These are phyloP conservation scores for Drosophila basisetae DNA, from an alignment of 2,888 invertebrate species.

Conservation along the genomic window DNA sequence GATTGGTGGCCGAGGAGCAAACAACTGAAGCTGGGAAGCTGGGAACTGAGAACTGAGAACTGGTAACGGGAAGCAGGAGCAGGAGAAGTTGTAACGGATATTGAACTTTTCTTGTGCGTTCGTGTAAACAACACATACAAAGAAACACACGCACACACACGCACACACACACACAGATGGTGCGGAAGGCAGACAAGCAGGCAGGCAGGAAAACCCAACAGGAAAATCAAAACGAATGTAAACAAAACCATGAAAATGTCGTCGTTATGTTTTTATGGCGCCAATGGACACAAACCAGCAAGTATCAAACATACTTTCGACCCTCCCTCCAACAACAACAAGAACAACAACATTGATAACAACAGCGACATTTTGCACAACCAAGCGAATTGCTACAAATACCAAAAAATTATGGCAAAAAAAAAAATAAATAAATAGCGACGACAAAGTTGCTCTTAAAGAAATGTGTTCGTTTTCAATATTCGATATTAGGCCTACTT, in stretches of 20 bases:
- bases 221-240: constrained; percentile 71
- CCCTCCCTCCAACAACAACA: not conserved
- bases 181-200: not conserved
- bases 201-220: constrained; percentile 45
- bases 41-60: not conserved
- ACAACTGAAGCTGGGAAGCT: not conserved
- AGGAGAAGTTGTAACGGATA: constrained; percentile 48
- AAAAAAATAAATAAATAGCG: not conserved
- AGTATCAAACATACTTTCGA: constrained; percentile 15
- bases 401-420: not conserved
- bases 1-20: constrained; percentile 5
- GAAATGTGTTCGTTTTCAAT: not conserved
- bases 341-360: not conserved
- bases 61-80: not conserved
- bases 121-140: constrained; percentile 47
- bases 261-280: constrained; percentile 70
- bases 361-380: constrained; percentile 10
- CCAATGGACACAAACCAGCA: constrained; percentile 54
- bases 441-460: not conserved
- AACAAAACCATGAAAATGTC: constrained; percentile 76
- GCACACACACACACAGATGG: not conserved
- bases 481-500: not conserved
- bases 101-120: constrained; percentile 62
- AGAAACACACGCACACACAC: constrained; percentile 5
- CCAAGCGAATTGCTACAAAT: constrained; percentile 19